Percentiles rank a stretch among this genome's conserved stretches.
Conservation (phyloP, 2,797 vertebrate genomes). For the Knipowitschia caucasica region DNA sequence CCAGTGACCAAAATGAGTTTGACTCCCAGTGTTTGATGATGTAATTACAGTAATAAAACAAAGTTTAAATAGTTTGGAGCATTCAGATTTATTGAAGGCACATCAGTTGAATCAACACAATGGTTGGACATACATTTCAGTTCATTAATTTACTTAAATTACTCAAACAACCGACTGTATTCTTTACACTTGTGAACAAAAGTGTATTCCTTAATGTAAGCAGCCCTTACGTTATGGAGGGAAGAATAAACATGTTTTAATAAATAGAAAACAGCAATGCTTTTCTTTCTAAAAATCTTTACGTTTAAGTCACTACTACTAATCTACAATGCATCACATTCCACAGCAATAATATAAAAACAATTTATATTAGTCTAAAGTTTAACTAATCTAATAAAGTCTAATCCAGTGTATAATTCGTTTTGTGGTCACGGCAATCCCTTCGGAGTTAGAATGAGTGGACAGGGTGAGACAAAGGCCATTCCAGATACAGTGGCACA, state of each 20-base stretch:
- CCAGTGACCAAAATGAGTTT: no score
- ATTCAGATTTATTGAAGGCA: slow-evolving; percentile 77
- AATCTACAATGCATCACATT: slow-evolving; percentile 55
- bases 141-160: slow-evolving; percentile 35
- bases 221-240: slow-evolving; percentile 8
- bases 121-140: slow-evolving; percentile 59
- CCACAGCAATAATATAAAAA: slow-evolving; percentile 55
- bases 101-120: slow-evolving; percentile 65
- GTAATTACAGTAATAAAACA: neutral
- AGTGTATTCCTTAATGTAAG: slow-evolving; percentile 16
- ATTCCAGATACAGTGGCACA: slow-evolving; percentile 9
- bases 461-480: slow-evolving; percentile 13
- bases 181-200: slow-evolving; percentile 16
- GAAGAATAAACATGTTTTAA: slow-evolving; percentile 33
- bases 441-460: slow-evolving; percentile 21
- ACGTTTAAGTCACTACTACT: slow-evolving; percentile 44
- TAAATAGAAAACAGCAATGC: slow-evolving; percentile 35
- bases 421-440: neutral
- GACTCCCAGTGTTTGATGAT: no score
- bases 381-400: no score
- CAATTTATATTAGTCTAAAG: slow-evolving; percentile 42
- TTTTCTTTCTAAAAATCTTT: slow-evolving; percentile 23
- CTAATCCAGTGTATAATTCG: slow-evolving; percentile 46
- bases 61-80: slow-evolving; percentile 4
- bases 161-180: slow-evolving; percentile 17